phyloP scores from a whole-genome alignment of 2,797 vertebrate species.

The Crocodylus rhombifer region DNA sequence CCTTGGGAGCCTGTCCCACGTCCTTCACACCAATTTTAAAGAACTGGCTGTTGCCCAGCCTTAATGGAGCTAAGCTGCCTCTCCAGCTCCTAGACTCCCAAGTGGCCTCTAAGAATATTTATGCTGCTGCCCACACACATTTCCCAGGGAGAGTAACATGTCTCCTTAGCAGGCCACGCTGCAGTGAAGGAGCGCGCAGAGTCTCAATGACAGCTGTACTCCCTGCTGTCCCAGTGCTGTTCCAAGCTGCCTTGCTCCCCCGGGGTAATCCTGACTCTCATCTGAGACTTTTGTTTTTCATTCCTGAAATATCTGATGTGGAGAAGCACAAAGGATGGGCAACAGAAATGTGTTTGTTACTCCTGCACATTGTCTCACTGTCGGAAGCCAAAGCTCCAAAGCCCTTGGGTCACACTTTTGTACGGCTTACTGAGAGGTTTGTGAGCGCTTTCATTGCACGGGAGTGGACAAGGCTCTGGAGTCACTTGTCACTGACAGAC shows the following conservation, averaged over 20 bases:
- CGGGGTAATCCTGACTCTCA: not conserved
- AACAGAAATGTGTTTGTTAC: not conserved
- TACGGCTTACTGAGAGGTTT: not conserved
- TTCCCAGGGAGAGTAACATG: constrained; percentile 7
- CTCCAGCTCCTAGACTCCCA: constrained; percentile 30
- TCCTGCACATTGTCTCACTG: not conserved
- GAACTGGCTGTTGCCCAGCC: constrained; percentile 8
- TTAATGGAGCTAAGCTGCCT: not conserved
- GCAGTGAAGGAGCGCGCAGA: not conserved
- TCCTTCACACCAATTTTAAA: not conserved
- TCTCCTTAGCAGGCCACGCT: not conserved
- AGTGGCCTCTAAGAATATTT: constrained; percentile 36
- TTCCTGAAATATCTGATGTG: not conserved
- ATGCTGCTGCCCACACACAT: constrained; percentile 34
- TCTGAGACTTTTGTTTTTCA: not conserved
- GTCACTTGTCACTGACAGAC: not conserved
- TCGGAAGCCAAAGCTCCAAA: not conserved
- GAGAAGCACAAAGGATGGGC: accelerated
- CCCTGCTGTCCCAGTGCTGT: accelerated
- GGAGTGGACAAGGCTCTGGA: not conserved
- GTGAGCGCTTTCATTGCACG: not conserved
- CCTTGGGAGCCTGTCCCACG: not conserved
- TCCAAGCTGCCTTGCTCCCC: not conserved
- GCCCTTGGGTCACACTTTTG: not conserved
- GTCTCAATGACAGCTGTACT: not conserved